Conservation (phyloP, 2,113 vertebrate genomes). For the Onychorhynchus coronatus region DNA sequence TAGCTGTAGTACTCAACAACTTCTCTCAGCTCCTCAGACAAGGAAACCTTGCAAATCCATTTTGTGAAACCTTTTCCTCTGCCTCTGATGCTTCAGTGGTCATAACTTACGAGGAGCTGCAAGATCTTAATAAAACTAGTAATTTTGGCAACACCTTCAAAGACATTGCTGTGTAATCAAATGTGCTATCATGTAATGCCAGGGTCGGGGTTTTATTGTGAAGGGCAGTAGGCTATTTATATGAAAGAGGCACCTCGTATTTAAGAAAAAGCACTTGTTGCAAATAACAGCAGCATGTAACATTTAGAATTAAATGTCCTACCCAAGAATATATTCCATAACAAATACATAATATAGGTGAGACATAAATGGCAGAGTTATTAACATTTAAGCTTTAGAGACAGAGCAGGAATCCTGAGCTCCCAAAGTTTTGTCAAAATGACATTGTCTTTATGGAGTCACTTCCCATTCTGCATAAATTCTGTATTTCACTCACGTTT, state of each 20-base stretch:
- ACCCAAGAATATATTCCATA: neutral
- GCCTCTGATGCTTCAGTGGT: neutral
- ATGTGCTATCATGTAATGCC: neutral
- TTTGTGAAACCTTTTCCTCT: conserved; percentile 18
- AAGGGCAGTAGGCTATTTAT: neutral
- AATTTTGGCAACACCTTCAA: neutral
- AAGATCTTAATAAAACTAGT: neutral
- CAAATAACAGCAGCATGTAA: neutral
- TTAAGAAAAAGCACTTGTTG: conserved; percentile 6
- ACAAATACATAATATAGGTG: neutral
- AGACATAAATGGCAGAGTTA: neutral
- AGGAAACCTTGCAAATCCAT: neutral
- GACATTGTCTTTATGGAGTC: neutral
- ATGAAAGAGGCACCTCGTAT: neutral
- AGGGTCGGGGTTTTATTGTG: neutral
- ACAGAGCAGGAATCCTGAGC: neutral
- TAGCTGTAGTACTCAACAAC: neutral
- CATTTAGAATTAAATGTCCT: neutral
- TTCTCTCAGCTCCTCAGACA: neutral
- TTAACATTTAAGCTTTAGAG: neutral
- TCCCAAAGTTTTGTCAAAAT: neutral
- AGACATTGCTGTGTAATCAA: neutral
- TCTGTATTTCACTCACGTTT: neutral
- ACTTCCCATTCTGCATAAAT: neutral
- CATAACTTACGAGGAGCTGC: neutral